Conservation (phyloP, 1,140 invertebrate genomes). For the Ylistrum balloti region DNA sequence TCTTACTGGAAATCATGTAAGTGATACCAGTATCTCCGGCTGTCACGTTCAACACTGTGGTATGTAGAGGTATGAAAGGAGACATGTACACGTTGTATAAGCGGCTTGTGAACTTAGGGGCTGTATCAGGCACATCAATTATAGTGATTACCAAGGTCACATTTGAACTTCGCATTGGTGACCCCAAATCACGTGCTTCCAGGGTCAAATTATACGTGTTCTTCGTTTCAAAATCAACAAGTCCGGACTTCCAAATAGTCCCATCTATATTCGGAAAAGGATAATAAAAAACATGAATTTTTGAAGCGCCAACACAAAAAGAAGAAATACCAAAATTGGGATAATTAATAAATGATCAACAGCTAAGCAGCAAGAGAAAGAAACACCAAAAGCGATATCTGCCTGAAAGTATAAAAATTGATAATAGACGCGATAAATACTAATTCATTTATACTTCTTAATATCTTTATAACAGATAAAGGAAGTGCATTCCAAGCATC, state of each 20-base stretch:
- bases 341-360: too few species aligned
- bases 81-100: constrained; percentile 86
- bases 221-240: constrained; percentile 57
- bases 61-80: constrained; percentile 93
- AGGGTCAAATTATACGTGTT: constrained; percentile 60
- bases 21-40: constrained; percentile 81
- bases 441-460: too few species aligned
- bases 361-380: too few species aligned
- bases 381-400: too few species aligned
- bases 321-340: too few species aligned
- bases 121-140: constrained; percentile 65
- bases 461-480: too few species aligned
- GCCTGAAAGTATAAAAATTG: too few species aligned
- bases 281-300: too few species aligned
- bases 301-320: too few species aligned
- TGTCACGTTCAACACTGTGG: constrained; percentile 89
- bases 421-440: too few species aligned
- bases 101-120: constrained; percentile 78
- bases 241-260: constrained; percentile 53
- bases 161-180: constrained; percentile 53
- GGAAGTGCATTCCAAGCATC: too few species aligned
- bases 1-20: constrained; percentile 61
- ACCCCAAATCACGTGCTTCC: constrained; percentile 62
- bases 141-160: constrained; percentile 53
- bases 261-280: constrained; percentile 59